Evolutionary conservation across 2,797 vertebrate species (phyloP).

Genomic region (Lophotriccus pileatus): DNA sequence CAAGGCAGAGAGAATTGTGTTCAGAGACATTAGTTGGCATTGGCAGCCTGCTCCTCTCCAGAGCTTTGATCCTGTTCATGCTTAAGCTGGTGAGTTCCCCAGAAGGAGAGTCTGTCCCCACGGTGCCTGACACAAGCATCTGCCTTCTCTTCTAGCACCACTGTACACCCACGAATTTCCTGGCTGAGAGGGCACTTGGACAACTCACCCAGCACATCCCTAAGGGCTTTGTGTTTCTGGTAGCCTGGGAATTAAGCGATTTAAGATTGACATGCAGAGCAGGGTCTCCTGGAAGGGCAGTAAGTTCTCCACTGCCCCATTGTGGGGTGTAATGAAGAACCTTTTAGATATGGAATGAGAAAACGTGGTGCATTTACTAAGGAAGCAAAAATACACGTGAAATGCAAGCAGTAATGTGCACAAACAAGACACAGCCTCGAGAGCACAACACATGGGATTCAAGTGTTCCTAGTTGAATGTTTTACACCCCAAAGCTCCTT

Average conservation of each 20-base stretch:
- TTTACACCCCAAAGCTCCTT: constrained; percentile 20
- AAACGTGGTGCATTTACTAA: neutral
- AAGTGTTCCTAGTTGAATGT: neutral
- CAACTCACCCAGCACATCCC: constrained; percentile 51
- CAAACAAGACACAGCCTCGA: neutral
- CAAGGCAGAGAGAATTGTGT: neutral
- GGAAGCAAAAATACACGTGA: neutral
- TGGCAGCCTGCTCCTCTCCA: constrained; percentile 6
- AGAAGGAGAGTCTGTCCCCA: neutral
- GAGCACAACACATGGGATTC: neutral
- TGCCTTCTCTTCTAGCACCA: constrained; percentile 54
- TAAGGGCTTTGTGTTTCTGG: constrained; percentile 54
- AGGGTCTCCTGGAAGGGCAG: constrained; percentile 15
- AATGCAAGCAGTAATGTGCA: neutral
- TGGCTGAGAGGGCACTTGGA: constrained; percentile 57
- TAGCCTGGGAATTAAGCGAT: constrained; percentile 61
- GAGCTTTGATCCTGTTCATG: neutral
- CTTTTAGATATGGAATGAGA: neutral
- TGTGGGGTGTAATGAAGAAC: neutral
- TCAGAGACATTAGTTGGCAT: constrained; percentile 27
- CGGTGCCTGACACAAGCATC: constrained; percentile 11
- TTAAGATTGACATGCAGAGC: constrained; percentile 46
- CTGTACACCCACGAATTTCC: constrained; percentile 62
- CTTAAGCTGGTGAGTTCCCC: neutral
- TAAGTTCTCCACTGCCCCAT: neutral